phyloP scores from a whole-genome alignment of 2,113 vertebrate species.

The Erythrocercus mccallii region DNA sequence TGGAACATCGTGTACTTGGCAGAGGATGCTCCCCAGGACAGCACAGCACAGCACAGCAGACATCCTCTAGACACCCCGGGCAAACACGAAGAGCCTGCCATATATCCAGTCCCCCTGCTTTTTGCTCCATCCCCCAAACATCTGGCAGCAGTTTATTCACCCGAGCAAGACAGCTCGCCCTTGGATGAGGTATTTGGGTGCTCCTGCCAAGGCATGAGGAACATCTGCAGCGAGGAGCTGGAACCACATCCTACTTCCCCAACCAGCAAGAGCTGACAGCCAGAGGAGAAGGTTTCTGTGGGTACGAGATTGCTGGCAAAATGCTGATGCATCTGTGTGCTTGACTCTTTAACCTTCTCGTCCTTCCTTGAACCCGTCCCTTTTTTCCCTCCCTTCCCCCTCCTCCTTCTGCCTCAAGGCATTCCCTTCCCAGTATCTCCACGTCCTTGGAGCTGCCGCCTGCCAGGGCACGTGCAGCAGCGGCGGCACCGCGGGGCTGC shows the following conservation, averaged over 20 bases:
- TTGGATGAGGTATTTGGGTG: accelerated
- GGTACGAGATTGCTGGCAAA: not conserved
- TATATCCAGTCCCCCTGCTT: accelerated
- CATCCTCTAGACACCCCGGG: not conserved
- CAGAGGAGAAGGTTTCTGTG: not conserved
- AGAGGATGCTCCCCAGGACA: not conserved
- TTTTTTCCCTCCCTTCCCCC: not conserved
- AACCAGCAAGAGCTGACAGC: not conserved
- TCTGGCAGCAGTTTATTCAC: not conserved
- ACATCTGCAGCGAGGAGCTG: not conserved
- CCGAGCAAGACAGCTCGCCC: not conserved
- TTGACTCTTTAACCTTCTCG: not conserved
- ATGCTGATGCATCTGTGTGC: not conserved
- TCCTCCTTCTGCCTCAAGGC: not conserved
- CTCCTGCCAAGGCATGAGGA: not conserved
- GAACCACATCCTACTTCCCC: not conserved
- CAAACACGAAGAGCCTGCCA: not conserved
- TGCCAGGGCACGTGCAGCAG: not conserved
- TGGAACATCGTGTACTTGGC: not conserved
- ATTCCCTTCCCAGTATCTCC: not conserved
- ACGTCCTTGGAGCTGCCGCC: not conserved
- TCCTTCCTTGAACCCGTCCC: not conserved
- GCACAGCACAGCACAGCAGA: not conserved
- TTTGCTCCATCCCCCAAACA: not conserved
- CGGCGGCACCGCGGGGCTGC: not conserved